Evolutionary conservation across 2,797 vertebrate species (phyloP), one percentile per base, ranked within the genome.

Genomic region (Sebastolobus alascanus): DNA sequence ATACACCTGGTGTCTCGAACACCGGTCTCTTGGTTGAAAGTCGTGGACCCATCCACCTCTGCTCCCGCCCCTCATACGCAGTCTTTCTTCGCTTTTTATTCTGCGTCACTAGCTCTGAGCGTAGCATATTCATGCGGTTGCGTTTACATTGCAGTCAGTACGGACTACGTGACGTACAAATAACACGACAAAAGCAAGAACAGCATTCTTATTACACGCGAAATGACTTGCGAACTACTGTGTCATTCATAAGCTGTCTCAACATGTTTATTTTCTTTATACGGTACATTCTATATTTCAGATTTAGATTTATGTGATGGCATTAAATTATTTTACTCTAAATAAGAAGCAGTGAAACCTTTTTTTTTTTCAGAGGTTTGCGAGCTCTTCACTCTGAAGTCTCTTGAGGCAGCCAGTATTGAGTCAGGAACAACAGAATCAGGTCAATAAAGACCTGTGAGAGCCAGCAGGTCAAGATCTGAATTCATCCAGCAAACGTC

Each of bases 361-460:
- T 54, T 6, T 11, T 52, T 52, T 22, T n/a, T 9, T 43, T 73
- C 4, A 35, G n/a, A 14, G 54, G 12, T 69, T 56, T 50, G 27
- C 18, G 33, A 66, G 61, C 35, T 52, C 35, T 75, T 64, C 31
- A 67, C 9, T 12, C n/a, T 38, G 38, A 50, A 14, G 55, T 83
- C 56, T 75, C 67, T 65, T 10, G 63, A 75, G 66, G 29, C 29
- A 55, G 25, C n/a, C 60, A 25, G 5, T 60, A 75, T 31, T 73
- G 74, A 86, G 60, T 74, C 11, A 69, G 18, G 43, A 83, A 71
- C 56, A 68, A 68, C 65, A 31, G 43, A 68, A 22, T 29, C 60
- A 29, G 72, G 75, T 81, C 77, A 79, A 70, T 71, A 73, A 40
- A 78, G 60, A 14, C 58, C 72, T 71, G 38, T 29, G 59, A 83